phyloP scores from a whole-genome alignment of 2,797 vertebrate species.

The Phylloscopus collybita region DNA sequence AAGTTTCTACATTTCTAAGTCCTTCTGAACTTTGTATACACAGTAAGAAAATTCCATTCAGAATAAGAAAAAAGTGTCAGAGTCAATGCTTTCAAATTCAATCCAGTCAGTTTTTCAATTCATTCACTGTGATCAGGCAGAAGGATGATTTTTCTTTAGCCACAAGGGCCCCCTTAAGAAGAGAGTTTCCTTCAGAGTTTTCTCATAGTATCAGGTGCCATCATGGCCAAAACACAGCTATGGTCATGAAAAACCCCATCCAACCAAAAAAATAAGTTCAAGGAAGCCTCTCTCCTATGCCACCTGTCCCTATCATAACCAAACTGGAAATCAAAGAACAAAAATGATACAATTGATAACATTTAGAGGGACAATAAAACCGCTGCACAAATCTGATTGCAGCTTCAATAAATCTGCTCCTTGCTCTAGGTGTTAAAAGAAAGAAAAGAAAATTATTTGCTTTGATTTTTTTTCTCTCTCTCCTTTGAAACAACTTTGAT shows the following conservation, averaged over 20 bases:
- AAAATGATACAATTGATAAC: neutral
- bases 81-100: neutral
- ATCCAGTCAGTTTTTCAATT: neutral
- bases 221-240: neutral
- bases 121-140: neutral
- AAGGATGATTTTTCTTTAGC: neutral
- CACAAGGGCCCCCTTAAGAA: neutral
- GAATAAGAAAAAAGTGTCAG: neutral
- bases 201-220: neutral
- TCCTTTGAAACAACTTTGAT: neutral
- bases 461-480: neutral
- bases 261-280: neutral
- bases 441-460: neutral
- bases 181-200: neutral
- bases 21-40: neutral
- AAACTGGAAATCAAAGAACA: constrained; percentile 11
- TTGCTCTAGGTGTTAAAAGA: neutral
- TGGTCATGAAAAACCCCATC: neutral
- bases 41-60: neutral
- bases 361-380: neutral
- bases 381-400: neutral
- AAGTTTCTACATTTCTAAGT: neutral
- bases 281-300: neutral
- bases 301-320: neutral
- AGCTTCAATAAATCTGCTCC: neutral